These are phyloP conservation scores for Poeciliopsis gracilis DNA, from an alignment of 2,797 vertebrate genomes.

Conservation along the genomic window DNA sequence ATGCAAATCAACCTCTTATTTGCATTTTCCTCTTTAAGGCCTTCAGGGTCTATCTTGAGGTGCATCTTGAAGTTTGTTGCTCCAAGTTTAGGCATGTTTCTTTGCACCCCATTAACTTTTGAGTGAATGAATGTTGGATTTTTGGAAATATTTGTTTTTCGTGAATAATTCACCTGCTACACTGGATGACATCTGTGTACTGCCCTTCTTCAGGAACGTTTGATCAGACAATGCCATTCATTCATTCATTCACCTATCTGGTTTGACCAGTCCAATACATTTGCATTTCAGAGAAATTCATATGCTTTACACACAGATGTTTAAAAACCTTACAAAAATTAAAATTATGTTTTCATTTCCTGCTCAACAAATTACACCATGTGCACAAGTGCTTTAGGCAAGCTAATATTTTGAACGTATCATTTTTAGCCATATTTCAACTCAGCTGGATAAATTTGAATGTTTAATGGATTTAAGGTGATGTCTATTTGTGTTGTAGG, in stretches of 20 bases:
- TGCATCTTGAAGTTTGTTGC: conserved; percentile 6
- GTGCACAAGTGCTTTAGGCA: not conserved
- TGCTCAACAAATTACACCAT: too few species aligned
- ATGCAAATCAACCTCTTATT: conserved; percentile 24
- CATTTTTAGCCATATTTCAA: too few species aligned
- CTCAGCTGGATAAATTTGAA: not conserved
- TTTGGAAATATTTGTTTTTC: too few species aligned
- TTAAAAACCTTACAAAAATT: not conserved
- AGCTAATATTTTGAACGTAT: not conserved
- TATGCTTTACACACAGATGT: not conserved
- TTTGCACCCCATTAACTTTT: too few species aligned
- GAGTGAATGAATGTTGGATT: too few species aligned
- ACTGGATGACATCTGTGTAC: too few species aligned
- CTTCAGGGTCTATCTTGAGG: conserved; percentile 15
- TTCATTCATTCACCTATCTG: too few species aligned
- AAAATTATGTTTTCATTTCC: not conserved
- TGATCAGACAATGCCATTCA: too few species aligned
- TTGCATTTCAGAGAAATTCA: not conserved
- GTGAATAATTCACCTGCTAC: too few species aligned
- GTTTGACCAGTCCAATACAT: not conserved
- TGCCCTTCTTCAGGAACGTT: too few species aligned
- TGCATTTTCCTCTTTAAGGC: conserved; percentile 15
- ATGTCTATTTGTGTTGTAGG: not conserved
- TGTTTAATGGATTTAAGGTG: not conserved
- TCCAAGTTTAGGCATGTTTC: too few species aligned